Evolutionary conservation across 2,113 vertebrate species (phyloP), one percentile per base, ranked within the genome.

Genomic region (Nicator chloris): DNA sequence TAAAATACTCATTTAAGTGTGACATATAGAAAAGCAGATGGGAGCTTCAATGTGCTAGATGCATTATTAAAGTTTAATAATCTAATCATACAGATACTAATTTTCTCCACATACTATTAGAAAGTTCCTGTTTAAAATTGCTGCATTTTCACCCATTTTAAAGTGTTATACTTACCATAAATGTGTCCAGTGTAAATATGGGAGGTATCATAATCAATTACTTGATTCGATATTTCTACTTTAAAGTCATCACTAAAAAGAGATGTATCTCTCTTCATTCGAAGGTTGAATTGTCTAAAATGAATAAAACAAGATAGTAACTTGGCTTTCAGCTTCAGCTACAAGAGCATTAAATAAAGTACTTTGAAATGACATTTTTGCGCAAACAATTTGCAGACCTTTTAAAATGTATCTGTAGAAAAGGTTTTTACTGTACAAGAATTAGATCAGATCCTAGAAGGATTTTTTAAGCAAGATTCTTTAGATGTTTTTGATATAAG

Each of bases 151-250:
- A 63, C 42, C 45, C 59, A 81, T 44, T 86, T 65, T 27, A 2
- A 70, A 88, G 50, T 49, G 28, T 39, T 80, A 37, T 61, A 98
- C 99, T 98, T 97, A 99, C 99, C 99, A 94, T 98, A 99, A 92
- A 99, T 97, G 90, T 99, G 98, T 94, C 99, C 99, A 92, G 98
- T 99, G 98, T 99, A 99, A 98, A 99, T 99, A 96, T 99, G 99
- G 78, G 99, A 99, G 54, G 98, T 99, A 98, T 99, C 99, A 85
- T 98, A 97, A 89, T 98, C 98, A 68, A 86, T 54, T 86, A 98
- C 96, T 95, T 97, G 96, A 95, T 99, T 98, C 57, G 99, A 99
- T 56, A 98, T 96, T 95, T 99, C 99, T 96, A 99, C 94, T 93
- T 98, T 98, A 88, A 99, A 98, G 95, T 99, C 99, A 80, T 98